Evolutionary conservation across 2,888 invertebrate genomes (phyloP).

Genomic region (Oxystoma pomonae): DNA sequence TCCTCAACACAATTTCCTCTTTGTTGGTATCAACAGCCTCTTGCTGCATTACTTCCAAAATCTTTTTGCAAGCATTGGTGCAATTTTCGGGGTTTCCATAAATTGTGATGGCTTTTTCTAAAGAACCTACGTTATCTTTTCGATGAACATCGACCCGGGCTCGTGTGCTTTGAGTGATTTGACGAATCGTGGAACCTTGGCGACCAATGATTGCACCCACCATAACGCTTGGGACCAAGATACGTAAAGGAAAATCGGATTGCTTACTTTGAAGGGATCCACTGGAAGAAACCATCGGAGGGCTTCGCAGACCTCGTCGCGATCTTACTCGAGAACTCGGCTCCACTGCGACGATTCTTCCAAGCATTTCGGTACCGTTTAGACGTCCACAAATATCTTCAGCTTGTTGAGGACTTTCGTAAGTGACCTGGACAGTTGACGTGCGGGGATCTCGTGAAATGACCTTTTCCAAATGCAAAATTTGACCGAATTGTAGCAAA

Average conservation of each 20-base stretch:
- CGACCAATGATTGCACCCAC: conserved; percentile 95
- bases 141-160: conserved; percentile 91
- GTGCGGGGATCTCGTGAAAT: conserved; percentile 75
- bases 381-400: conserved; percentile 81
- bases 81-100: conserved; percentile 96
- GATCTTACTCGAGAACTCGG: conserved; percentile 41
- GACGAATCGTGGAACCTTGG: conserved; percentile 92
- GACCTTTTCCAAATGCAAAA: conserved; percentile 42
- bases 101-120: conserved; percentile 92
- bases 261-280: conserved; percentile 65
- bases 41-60: conserved; percentile 93
- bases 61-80: conserved; percentile 92
- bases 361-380: conserved; percentile 82
- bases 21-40: conserved; percentile 89
- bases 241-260: conserved; percentile 79
- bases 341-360: conserved; percentile 77
- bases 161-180: conserved; percentile 88
- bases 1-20: conserved; percentile 88
- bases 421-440: conserved; percentile 81
- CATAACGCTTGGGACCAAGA: conserved; percentile 94
- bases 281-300: neutral
- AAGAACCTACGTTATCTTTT: conserved; percentile 83
- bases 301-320: neutral
- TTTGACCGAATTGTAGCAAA: neutral
- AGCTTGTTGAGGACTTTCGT: conserved; percentile 85